Conservation (phyloP, 1,140 invertebrate species). For the Pollicipes pollicipes region DNA sequence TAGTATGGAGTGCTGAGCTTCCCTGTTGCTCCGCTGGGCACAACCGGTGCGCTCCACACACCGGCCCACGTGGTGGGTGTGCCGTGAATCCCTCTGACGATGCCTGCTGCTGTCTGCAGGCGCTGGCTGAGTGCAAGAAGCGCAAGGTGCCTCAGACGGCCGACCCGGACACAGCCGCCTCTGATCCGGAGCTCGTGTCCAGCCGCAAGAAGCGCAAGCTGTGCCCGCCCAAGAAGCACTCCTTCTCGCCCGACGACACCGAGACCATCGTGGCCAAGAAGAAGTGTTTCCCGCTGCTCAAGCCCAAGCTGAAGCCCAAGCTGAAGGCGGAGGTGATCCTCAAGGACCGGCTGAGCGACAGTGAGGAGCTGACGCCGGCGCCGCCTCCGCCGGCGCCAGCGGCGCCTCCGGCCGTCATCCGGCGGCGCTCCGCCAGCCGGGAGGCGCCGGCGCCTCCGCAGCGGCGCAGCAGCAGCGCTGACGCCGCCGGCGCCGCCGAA, state of each 20-base stretch:
- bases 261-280: slow-evolving; percentile 69
- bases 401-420: no score
- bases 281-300: slow-evolving; percentile 26
- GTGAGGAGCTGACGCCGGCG: neutral
- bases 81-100: no score
- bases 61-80: no score
- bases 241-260: slow-evolving; percentile 38
- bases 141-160: neutral
- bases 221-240: slow-evolving; percentile 54
- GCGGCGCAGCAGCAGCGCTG: no score
- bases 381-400: no score
- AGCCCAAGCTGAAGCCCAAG: slow-evolving; percentile 41
- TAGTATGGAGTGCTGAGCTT: no score
- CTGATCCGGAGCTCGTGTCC: no score
- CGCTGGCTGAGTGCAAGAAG: neutral
- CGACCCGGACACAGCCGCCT: neutral
- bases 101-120: neutral
- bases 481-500: no score
- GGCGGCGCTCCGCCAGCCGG: no score
- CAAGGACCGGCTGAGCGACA: neutral
- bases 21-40: no score
- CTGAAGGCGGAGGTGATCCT: slow-evolving; percentile 41
- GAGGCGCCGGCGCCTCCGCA: no score
- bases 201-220: slow-evolving; percentile 56
- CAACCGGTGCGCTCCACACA: no score